A percentile compares a stretch with the other conserved stretches of the same genome.
These are phyloP conservation scores for Catocala fraxini DNA, from an alignment of 2,888 invertebrate genomes.

Conservation along the genomic window DNA sequence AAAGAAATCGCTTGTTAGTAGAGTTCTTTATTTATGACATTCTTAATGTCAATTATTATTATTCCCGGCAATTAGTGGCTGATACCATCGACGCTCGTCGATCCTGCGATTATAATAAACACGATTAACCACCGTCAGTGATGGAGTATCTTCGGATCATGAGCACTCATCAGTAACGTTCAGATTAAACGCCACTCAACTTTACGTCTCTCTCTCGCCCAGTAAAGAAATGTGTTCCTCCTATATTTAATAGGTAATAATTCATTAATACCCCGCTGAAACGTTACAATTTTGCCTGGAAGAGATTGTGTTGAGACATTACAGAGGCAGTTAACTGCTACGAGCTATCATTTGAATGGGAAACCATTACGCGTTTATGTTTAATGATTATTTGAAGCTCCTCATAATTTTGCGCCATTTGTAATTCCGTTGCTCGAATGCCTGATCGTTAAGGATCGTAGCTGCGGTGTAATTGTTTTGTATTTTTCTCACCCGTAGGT, in stretches of 20 bases:
- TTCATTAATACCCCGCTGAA: constrained; percentile 81
- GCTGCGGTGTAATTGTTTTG: constrained; percentile 70
- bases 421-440: constrained; percentile 69
- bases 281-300: constrained; percentile 75
- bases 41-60: no score
- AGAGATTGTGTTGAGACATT: constrained; percentile 83
- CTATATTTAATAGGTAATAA: constrained; percentile 79
- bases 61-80: no score
- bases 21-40: no score
- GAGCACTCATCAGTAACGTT: constrained; percentile 30
- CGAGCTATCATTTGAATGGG: constrained; percentile 82
- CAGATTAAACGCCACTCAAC: constrained; percentile 60
- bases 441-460: constrained; percentile 72
- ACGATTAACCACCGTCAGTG: no score
- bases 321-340: constrained; percentile 79
- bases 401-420: constrained; percentile 80
- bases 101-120: no score
- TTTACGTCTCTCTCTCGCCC: constrained; percentile 51
- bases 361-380: constrained; percentile 84
- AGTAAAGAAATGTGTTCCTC: constrained; percentile 77
- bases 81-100: no score
- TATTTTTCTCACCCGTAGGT: constrained; percentile 50
- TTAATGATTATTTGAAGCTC: constrained; percentile 84
- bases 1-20: no score
- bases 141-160: constrained; percentile 23